These are phyloP conservation scores for Phrixothrix hirtus DNA, from an alignment of 2,888 invertebrate species.

Conservation along the genomic window DNA sequence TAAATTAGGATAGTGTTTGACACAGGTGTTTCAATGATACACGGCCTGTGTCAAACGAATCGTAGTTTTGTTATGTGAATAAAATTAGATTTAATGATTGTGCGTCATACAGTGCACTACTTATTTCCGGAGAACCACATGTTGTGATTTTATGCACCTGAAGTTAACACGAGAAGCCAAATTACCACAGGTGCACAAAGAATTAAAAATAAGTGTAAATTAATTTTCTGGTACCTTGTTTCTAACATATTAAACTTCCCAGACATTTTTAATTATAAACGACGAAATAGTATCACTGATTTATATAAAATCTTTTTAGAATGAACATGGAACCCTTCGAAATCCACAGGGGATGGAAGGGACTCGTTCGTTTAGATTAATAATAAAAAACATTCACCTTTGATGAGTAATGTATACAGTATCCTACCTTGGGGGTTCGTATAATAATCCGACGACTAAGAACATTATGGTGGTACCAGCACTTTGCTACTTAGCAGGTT, in stretches of 20 bases:
- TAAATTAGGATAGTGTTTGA: conserved; percentile 27
- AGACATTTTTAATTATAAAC: not conserved
- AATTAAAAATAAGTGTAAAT: conserved; percentile 4
- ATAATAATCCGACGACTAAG: conserved; percentile 25
- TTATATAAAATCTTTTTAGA: conserved; percentile 26
- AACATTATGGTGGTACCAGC: conserved; percentile 41
- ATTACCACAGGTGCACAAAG: conserved; percentile 20
- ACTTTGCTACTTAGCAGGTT: conserved; percentile 32
- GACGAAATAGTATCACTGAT: conserved; percentile 32
- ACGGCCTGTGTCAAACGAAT: conserved; percentile 25
- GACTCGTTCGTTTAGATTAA: conserved; percentile 37
- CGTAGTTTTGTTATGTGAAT: conserved; percentile 34
- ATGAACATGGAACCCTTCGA: conserved; percentile 17
- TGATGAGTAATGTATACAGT: conserved; percentile 38
- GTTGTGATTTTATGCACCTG: conserved; percentile 40
- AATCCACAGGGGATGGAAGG: conserved; percentile 39
- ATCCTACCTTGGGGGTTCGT: conserved; percentile 25
- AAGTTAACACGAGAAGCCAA: conserved; percentile 24
- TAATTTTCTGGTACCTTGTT: no score
- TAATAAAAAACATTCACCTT: conserved; percentile 39
- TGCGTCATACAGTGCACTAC: conserved; percentile 28
- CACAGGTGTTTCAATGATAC: conserved; percentile 30
- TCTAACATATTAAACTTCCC: no score
- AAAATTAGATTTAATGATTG: conserved; percentile 38
- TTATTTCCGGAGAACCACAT: conserved; percentile 42